Evolutionary conservation across 2,113 vertebrate genomes (phyloP), one percentile per base, ranked within the genome.

Genomic region (Heteronetta atricapilla): DNA sequence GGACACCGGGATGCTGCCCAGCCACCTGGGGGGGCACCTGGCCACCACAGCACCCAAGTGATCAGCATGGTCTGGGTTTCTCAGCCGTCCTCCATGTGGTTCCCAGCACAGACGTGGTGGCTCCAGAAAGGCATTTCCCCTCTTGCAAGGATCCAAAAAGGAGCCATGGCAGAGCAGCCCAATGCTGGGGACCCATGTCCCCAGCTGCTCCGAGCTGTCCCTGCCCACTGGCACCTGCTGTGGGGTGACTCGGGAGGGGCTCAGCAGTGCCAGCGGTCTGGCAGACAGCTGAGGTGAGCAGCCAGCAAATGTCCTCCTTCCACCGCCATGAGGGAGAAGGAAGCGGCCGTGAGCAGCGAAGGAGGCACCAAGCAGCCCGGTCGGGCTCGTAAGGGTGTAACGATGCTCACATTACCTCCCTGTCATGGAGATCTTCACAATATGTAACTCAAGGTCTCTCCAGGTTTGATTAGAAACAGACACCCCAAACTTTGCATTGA

Each of bases 401-500:
- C 8, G 79, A 77, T 80, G 60, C 63, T 94, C 80, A 50, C 59
- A 29, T 86, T 73, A 69, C 46, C 76, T 92, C 55, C 80, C 86
- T 80, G 93, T 88, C 86, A 42, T 7, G 62, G 79, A 93, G 72
- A 86, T 40, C 90, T 73, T 91, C 90, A 82, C 72, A 85, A 62
- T 31, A 44, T 82, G 70, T 62, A 82, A 73, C 67, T 89, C 82
- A 73, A 69, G 75, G 79, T 91, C 84, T 95, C 74, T 46, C 48
- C 33, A 79, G 74, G 8, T 86, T 96, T 96, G 96, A 96, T 94
- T 92, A 88, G 90, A 95, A 95, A 86, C 92, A 95, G 95, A 81
- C 70, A 90, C 76, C 94, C 90, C 80, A 86, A 95, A 93, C 60
- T 86, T 92, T 55, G 73, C 63, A 18, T 34, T 83, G 82, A 69